These are phyloP conservation scores for Pseudorasbora parva DNA, from an alignment of 2,113 vertebrate species.

Conservation along the genomic window DNA sequence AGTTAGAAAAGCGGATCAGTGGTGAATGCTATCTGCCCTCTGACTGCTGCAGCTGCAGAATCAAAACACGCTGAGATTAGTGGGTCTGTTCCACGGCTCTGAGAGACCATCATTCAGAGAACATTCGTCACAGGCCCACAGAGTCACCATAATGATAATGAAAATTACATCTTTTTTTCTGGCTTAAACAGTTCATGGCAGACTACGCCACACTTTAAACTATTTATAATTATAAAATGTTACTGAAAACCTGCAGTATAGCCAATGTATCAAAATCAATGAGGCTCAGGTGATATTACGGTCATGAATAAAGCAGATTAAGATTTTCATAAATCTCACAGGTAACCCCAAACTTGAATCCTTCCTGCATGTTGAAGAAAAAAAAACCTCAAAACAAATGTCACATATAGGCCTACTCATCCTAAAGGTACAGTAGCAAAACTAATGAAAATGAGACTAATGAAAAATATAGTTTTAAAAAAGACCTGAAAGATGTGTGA, in stretches of 20 bases:
- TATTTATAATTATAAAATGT: background rate
- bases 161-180: constrained; percentile 40
- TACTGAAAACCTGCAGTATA: background rate
- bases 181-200: constrained; percentile 41
- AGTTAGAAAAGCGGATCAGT: constrained; percentile 42
- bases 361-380: background rate
- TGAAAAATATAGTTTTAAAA: no score
- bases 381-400: background rate
- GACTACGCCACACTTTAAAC: constrained; percentile 10
- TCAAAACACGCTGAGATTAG: constrained; percentile 51
- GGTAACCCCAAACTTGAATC: background rate
- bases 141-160: constrained; percentile 44
- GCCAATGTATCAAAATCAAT: background rate
- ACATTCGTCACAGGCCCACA: constrained; percentile 29
- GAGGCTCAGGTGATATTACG: background rate
- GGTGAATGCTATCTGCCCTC: constrained; percentile 49
- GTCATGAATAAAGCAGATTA: background rate
- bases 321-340: background rate
- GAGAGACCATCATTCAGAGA: constrained; percentile 7
- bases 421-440: background rate
- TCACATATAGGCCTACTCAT: background rate
- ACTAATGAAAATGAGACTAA: background rate
- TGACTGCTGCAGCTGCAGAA: constrained; percentile 42
- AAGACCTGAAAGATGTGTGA: background rate
- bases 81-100: constrained; percentile 5